Evolutionary conservation across 2,888 invertebrate genomes (phyloP).

Genomic region (Drosophila peninsularis): DNA sequence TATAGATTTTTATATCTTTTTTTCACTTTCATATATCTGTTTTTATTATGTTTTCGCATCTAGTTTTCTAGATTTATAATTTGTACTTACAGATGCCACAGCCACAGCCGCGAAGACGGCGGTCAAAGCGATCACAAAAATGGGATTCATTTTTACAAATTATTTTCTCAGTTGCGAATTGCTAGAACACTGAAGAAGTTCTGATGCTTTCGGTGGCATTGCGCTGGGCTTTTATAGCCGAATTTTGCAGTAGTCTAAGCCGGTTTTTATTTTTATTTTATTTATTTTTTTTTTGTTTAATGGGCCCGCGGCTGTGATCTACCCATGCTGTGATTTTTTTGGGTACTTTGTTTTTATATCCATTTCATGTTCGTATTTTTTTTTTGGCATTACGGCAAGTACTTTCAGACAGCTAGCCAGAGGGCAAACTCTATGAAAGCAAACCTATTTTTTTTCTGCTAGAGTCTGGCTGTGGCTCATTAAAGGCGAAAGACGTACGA

Average conservation of each 20-base stretch:
- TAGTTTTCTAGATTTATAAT: neutral
- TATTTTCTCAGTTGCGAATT: slow-evolving; percentile 30
- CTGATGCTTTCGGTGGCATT: slow-evolving; percentile 43
- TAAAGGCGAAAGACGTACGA: slow-evolving; percentile 32
- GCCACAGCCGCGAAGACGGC: slow-evolving; percentile 58
- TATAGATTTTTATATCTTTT: neutral
- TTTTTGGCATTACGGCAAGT: slow-evolving; percentile 37
- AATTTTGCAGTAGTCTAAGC: slow-evolving; percentile 36
- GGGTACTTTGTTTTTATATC: slow-evolving; percentile 33
- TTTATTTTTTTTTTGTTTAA: slow-evolving; percentile 19
- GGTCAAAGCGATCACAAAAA: slow-evolving; percentile 63
- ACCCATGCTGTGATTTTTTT: slow-evolving; percentile 35
- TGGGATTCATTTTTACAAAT: slow-evolving; percentile 60
- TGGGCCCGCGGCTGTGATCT: slow-evolving; percentile 58
- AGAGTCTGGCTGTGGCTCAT: slow-evolving; percentile 18
- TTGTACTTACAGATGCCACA: slow-evolving; percentile 65
- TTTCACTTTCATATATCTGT: neutral
- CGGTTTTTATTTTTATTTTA: slow-evolving; percentile 66
- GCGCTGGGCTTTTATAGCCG: slow-evolving; percentile 59
- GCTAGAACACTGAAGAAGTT: slow-evolving; percentile 60
- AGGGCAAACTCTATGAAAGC: slow-evolving; percentile 53
- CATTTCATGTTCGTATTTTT: slow-evolving; percentile 8
- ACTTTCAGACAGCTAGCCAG: slow-evolving; percentile 62
- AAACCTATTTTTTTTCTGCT: slow-evolving; percentile 5
- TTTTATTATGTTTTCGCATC: neutral